These are phyloP conservation scores for Halcyon senegalensis DNA, from an alignment of 2,113 vertebrate genomes.

Conservation along the genomic window DNA sequence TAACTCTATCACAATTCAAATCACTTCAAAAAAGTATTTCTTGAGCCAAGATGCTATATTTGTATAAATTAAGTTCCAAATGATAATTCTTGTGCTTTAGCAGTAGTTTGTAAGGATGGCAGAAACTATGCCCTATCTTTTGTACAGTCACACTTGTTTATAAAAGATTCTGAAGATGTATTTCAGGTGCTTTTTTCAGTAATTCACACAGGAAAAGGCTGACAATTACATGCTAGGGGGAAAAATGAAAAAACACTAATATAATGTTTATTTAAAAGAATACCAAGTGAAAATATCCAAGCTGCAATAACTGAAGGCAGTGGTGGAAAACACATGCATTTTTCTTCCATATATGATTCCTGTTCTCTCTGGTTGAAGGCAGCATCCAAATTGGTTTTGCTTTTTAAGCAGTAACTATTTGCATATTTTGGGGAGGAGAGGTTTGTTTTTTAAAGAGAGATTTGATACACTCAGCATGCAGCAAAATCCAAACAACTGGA, in stretches of 20 bases:
- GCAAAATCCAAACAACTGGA: neutral
- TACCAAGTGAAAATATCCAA: neutral
- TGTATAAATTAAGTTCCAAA: neutral
- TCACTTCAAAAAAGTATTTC: neutral
- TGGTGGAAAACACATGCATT: neutral
- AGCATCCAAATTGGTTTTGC: neutral
- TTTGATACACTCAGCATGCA: neutral
- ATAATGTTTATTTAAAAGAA: neutral
- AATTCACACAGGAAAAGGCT: neutral
- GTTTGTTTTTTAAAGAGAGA: neutral
- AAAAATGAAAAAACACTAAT: neutral
- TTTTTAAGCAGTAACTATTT: neutral
- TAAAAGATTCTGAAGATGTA: neutral
- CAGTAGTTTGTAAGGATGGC: neutral
- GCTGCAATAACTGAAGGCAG: neutral
- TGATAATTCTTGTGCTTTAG: neutral
- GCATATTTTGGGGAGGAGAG: neutral
- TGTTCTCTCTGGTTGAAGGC: neutral
- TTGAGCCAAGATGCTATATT: neutral
- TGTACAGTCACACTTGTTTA: neutral
- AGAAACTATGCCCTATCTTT: neutral
- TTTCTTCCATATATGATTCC: constrained; percentile 43
- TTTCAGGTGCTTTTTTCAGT: neutral
- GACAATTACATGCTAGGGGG: neutral
- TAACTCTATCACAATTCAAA: neutral